Percentiles rank a stretch among this genome's conserved stretches.
phyloP scores from a whole-genome alignment of 1,140 invertebrate species.

The Ctenoplectra terminalis region DNA sequence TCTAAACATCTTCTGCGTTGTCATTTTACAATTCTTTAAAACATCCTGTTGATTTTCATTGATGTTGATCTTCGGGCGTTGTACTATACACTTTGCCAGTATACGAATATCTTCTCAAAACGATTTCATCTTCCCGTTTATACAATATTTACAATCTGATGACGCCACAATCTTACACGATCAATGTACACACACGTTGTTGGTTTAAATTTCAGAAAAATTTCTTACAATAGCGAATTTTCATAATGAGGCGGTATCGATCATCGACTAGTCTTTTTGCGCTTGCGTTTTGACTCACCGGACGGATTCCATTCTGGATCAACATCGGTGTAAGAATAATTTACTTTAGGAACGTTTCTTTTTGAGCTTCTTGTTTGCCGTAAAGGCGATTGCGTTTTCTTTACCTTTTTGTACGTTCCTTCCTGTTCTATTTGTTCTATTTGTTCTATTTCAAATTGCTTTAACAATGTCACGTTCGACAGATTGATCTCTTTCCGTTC shows the following conservation, averaged over 20 bases:
- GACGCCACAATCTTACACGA: slow-evolving; percentile 58
- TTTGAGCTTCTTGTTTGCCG: slow-evolving; percentile 75
- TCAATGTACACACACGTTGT: slow-evolving; percentile 48
- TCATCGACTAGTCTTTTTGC: slow-evolving; percentile 78
- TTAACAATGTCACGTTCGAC: slow-evolving; percentile 35
- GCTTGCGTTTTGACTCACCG: slow-evolving; percentile 74
- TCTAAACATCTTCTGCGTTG: slow-evolving; percentile 20
- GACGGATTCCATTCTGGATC: slow-evolving; percentile 76
- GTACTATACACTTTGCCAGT: slow-evolving; percentile 31
- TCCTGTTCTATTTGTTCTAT: slow-evolving; percentile 37
- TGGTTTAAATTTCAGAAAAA: slow-evolving; percentile 23
- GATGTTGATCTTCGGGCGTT: slow-evolving; percentile 58
- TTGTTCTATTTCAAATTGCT: slow-evolving; percentile 36
- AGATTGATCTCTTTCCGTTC: slow-evolving; percentile 50
- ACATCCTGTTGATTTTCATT: slow-evolving; percentile 27
- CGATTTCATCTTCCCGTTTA: slow-evolving; percentile 39
- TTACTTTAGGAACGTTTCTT: slow-evolving; percentile 77
- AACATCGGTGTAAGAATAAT: slow-evolving; percentile 77
- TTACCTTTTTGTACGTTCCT: slow-evolving; percentile 59
- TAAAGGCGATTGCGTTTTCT: slow-evolving; percentile 59
- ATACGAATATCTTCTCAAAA: slow-evolving; percentile 37
- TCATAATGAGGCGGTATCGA: slow-evolving; percentile 65
- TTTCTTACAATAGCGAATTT: slow-evolving; percentile 55
- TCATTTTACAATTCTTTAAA: neutral
- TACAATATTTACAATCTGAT: slow-evolving; percentile 66